Base-by-base conservation (phyloP, 1,140 invertebrate species). In the Triops longicaudatus region DNA sequence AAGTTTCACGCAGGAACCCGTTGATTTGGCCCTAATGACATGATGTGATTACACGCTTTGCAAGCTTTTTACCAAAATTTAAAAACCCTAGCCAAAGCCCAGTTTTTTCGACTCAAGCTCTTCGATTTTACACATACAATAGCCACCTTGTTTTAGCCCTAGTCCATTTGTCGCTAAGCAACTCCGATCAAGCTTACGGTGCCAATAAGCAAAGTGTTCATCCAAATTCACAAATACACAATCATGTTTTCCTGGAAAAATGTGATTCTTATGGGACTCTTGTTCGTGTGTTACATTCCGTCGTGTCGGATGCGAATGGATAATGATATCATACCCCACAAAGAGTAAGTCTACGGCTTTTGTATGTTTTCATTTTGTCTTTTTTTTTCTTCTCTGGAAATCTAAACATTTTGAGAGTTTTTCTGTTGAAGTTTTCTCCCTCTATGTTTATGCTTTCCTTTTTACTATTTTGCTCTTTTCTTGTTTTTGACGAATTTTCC, bases 161-260 rank as follows among this genome's bases (percentile, higher is more conserved):
- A 22, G 50, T 22, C 50, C 50, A 63, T 63, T 63, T 63, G 50
- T 63, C 50, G 50, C 50, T 63, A 63, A 63, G 50, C 50, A 63
- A 63, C 50, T 63, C 31, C 31, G 50, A 63, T 63, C 50, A 63
- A 63, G 10, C 50, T 22, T 37, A 37, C 14, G 9, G 50, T 63
- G 50, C n/a, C 50, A 63, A 22, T 63, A 63, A 63, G 50, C 50
- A 22, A 2, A 63, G 50, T 63, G 22, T 14, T 63, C 14, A 17
- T 17, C 22, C 17, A 9, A 22, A 63, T 63, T 9, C 50, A 17
- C 22, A 63, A 14, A 17, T 63, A 37, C 7, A 22, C 17, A 63
- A 63, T 63, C 50, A 63, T 63, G 50, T 63, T 17, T 22, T 63
- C 50, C 17, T 14, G 17, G 22, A 17, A 63, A 22, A 17, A 22